Conservation (phyloP, 2,797 vertebrate species). For the Syngnathus rostellatus region DNA sequence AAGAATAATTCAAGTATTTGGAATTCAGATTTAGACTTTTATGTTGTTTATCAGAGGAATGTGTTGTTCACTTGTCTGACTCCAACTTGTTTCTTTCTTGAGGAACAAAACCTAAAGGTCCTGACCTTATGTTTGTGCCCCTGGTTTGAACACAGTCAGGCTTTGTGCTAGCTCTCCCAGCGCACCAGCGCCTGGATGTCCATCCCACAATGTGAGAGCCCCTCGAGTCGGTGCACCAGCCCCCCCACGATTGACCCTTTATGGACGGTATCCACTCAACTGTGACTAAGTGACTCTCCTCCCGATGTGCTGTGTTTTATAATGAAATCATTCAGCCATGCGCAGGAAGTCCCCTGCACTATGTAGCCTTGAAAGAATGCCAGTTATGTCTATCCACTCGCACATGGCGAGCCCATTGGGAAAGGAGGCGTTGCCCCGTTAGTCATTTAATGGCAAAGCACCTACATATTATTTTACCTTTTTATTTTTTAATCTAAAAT, state of each 20-base stretch:
- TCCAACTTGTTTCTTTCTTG: slow-evolving; percentile 19
- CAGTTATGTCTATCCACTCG: slow-evolving; percentile 40
- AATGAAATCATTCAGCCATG: slow-evolving; percentile 67
- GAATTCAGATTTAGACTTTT: neutral
- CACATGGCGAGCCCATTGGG: slow-evolving; percentile 25
- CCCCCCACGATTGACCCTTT: slow-evolving; percentile 46
- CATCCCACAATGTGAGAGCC: slow-evolving; percentile 28
- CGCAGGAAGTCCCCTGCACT: slow-evolving; percentile 53
- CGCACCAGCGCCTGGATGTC: slow-evolving; percentile 29
- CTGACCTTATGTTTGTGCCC: slow-evolving; percentile 32
- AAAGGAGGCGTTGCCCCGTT: neutral
- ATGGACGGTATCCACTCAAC: slow-evolving; percentile 50
- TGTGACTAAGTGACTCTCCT: slow-evolving; percentile 63
- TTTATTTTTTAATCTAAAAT: neutral
- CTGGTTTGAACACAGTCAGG: slow-evolving; percentile 42
- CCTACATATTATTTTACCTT: neutral
- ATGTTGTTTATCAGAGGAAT: slow-evolving; percentile 13
- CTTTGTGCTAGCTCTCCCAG: slow-evolving; percentile 50
- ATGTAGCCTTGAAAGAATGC: slow-evolving; percentile 56
- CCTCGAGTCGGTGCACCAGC: slow-evolving; percentile 33
- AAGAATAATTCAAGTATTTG: neutral
- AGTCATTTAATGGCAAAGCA: slow-evolving; percentile 27
- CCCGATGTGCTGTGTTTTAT: slow-evolving; percentile 54
- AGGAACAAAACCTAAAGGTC: slow-evolving; percentile 31
- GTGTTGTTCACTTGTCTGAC: slow-evolving; percentile 7